Base-by-base conservation (phyloP, 2,888 invertebrate species). In the Fragum sueziense region DNA sequence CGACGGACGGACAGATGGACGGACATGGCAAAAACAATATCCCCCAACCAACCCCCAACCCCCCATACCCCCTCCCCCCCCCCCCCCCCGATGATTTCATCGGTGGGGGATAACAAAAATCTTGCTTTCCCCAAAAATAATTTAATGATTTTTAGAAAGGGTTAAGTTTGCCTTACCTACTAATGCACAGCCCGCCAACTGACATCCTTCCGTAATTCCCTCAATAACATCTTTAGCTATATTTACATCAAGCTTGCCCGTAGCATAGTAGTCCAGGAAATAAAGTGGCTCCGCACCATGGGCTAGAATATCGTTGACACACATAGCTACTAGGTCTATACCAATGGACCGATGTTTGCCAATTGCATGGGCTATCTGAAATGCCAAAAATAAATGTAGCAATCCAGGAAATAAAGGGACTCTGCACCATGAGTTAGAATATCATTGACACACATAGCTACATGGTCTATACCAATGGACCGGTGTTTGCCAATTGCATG, bases 381-480 rank as follows among this genome's bases (percentile, higher is more conserved):
- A 73, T 25, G 41, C 2, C 20, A 29, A 9, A n/a, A 14, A 47
- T 3, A 47, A 14, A 47, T 54, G 68, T 6, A 98, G 93, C 99
- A 99, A 94, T 99, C 99, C 25, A 99, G 94, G 94, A 99, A 99
- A 88, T 97, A 98, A 85, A 99, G 95, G 0, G 99, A 98, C 89
- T 98, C 97, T 0, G 98, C 99, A 61, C 98, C 98, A 81, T 98
- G 97, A 86, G 98, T 97, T 68, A 99, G 94, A 70, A 99, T 96
- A 93, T 99, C 98, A 94, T 99, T 99, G 62, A 97, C 98, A 91
- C 98, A 98, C 98, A 99, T 98, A 4, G 99, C 99, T 1, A 99
- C 98, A 41, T 99, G 94, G 93, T 99, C 99, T 87, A 97, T 96
- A 0, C 99, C 99, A 73, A 99, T 95, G 0, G 96, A 96, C 88